These are phyloP conservation scores for Drymonia ruficornis DNA, from an alignment of 2,888 invertebrate genomes.

Conservation along the genomic window DNA sequence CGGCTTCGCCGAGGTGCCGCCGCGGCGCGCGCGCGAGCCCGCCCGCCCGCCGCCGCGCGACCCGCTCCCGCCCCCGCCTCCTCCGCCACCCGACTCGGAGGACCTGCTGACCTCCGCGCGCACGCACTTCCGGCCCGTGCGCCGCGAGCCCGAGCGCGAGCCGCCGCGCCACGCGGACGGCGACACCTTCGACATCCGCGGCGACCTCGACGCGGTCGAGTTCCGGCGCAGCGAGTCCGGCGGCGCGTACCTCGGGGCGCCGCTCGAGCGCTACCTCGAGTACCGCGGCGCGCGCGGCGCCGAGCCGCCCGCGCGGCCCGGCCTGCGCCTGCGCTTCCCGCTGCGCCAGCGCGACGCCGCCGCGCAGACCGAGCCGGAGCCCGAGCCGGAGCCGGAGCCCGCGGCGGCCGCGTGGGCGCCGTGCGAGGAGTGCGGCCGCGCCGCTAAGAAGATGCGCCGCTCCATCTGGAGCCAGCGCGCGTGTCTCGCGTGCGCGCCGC, in stretches of 20 bases:
- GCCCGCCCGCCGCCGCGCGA: conserved; percentile 83
- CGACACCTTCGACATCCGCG: conserved; percentile 88
- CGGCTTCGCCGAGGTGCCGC: conserved; percentile 86
- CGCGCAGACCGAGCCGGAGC: conserved; percentile 63
- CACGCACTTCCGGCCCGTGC: conserved; percentile 88
- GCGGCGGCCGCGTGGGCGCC: conserved; percentile 48
- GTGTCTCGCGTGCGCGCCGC: conserved; percentile 61
- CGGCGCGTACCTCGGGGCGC: conserved; percentile 82
- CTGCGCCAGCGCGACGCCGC: conserved; percentile 67
- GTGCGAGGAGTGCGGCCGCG: conserved; percentile 67
- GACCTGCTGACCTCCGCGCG: conserved; percentile 90
- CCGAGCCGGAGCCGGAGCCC: conserved; percentile 37
- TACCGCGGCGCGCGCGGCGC: conserved; percentile 72
- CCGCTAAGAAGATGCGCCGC: conserved; percentile 73
- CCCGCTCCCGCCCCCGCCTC: conserved; percentile 69
- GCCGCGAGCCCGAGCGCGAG: conserved; percentile 71
- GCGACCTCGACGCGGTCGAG: conserved; percentile 86
- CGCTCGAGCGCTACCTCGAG: conserved; percentile 80
- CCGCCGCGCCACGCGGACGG: conserved; percentile 86
- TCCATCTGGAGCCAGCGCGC: conserved; percentile 52
- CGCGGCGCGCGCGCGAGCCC: conserved; percentile 79
- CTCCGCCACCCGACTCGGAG: conserved; percentile 71
- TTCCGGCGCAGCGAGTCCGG: conserved; percentile 89
- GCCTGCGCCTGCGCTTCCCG: conserved; percentile 88
- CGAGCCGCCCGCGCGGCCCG: conserved; percentile 62